A percentile compares a stretch with the other conserved stretches of the same genome.
Evolutionary conservation across 2,888 invertebrate species (phyloP).

Genomic region (Dicyrtoma fusca): DNA sequence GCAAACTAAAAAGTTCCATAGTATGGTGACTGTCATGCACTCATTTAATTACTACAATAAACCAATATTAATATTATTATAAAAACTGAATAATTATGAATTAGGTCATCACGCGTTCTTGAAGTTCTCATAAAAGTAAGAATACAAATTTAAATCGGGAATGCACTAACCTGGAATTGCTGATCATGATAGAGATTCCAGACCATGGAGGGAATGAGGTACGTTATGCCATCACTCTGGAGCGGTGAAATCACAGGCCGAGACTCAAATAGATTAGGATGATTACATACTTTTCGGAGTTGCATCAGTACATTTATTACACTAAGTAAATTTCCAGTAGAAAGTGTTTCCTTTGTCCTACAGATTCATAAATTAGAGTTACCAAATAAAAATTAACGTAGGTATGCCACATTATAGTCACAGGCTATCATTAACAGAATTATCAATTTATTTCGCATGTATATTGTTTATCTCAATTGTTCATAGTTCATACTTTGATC

Average conservation of each 20-base stretch:
- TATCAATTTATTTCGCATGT: no score
- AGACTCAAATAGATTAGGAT: constrained; percentile 96
- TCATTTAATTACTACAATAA: no score
- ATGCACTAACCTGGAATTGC: background rate
- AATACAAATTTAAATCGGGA: no score
- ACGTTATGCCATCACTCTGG: constrained; percentile 77
- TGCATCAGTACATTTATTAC: constrained; percentile 98
- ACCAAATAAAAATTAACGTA: background rate
- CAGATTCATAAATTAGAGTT: background rate
- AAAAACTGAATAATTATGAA: no score
- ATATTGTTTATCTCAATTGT: no score
- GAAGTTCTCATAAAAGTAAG: no score
- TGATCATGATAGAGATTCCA: constrained; percentile 63
- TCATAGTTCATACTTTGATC: constrained; percentile 74
- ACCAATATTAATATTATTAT: no score
- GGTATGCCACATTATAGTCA: no score
- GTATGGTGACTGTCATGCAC: no score
- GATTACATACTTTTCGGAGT: constrained; percentile 95
- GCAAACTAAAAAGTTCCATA: no score
- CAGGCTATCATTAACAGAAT: no score
- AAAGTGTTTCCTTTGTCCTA: constrained; percentile 91
- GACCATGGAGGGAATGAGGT: constrained; percentile 72
- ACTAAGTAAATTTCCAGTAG: constrained; percentile 88
- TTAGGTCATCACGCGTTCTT: no score
- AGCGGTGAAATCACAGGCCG: constrained; percentile 93